Base-by-base conservation (phyloP, 37 sponge, comb jelly and placozoan genomes). In the Amphimedon queenslandica region DNA sequence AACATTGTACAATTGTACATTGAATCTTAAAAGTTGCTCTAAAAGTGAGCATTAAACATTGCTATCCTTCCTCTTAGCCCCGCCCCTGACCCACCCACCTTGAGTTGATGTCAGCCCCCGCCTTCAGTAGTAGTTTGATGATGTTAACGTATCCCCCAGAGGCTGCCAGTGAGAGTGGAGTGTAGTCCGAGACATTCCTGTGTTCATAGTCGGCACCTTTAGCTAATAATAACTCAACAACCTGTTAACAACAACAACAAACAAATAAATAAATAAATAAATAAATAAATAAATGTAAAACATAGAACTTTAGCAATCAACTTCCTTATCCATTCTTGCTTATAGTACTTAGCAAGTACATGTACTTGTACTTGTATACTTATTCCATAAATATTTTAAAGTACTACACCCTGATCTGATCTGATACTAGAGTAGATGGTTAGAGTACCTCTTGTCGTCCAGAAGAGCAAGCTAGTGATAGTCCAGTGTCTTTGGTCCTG, bases 111-210 rank as follows among this genome's bases (percentile, higher is more conserved):
- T 93, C 93, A 23, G 93, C 93, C 42, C 91, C 91, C 35, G 66
- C 70, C 25, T 71, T 75, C 25, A 93, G 76, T 35, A 93, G 76
- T n/a, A 79, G 56, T 78, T 88, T 88, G 91, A 93, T 93, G 80
- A 88, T 89, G 66, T 65, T 78, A 40, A 88, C 90, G 64, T 88
- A 88, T 25, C 93, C 93, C 31, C 93, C 93, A 0, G 90, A 89
- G 64, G 93, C 93, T 0, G 93, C 93, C 72, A 93, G 83, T 10
- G 83, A 82, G 51, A 93, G 91, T 20, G 93, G 93, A 13, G 93
- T 93, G 80, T 93, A 93, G 91, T 93, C 93, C 6, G 93, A 93
- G 28, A 93, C 87, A 84, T 93, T 93, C 33, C 93, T 80, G 55
- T 93, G 93, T 40, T 93, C 93, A 75, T 74, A 89, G 79, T 93